Conservation (phyloP, 2,888 invertebrate genomes). For the Eupeodes luniger region DNA sequence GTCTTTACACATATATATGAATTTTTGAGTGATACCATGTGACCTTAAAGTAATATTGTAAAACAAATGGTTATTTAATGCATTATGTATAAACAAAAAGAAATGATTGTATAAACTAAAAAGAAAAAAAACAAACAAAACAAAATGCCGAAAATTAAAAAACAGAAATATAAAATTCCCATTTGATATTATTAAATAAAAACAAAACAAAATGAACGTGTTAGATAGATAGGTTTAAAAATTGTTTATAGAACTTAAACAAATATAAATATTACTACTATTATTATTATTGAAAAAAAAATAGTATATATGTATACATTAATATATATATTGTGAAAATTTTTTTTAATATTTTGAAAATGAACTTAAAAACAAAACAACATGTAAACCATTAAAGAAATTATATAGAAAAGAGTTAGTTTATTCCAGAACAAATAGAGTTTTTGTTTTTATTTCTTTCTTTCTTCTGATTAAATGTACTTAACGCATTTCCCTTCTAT, state of each 20-base stretch:
- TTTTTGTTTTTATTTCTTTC: conserved; percentile 23
- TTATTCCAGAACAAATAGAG: conserved; percentile 47
- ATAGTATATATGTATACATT: conserved; percentile 29
- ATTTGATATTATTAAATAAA: conserved; percentile 66
- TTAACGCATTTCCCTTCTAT: conserved; percentile 65
- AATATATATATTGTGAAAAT: conserved; percentile 60
- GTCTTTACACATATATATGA: conserved; percentile 67
- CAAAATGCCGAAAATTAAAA: conserved; percentile 21
- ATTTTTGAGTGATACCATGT: conserved; percentile 84
- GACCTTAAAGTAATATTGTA: conserved; percentile 81
- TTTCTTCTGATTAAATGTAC: conserved; percentile 58
- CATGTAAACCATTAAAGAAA: conserved; percentile 30
- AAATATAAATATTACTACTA: conserved; percentile 45
- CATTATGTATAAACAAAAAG: conserved; percentile 40
- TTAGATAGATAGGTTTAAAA: conserved; percentile 74
- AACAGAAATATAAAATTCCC: conserved; percentile 55
- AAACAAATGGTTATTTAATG: conserved; percentile 72
- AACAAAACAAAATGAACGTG: conserved; percentile 23
- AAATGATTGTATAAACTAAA: conserved; percentile 46
- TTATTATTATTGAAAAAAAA: conserved; percentile 32
- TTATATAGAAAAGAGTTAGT: conserved; percentile 35
- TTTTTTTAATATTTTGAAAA: conserved; percentile 67
- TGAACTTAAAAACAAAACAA: conserved; percentile 24
- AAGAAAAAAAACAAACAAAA: conserved; percentile 11
- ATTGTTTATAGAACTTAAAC: conserved; percentile 63